These are phyloP conservation scores for Galaxea fascicularis DNA, from an alignment of 92 coral and sea anemone genomes.

Conservation along the genomic window DNA sequence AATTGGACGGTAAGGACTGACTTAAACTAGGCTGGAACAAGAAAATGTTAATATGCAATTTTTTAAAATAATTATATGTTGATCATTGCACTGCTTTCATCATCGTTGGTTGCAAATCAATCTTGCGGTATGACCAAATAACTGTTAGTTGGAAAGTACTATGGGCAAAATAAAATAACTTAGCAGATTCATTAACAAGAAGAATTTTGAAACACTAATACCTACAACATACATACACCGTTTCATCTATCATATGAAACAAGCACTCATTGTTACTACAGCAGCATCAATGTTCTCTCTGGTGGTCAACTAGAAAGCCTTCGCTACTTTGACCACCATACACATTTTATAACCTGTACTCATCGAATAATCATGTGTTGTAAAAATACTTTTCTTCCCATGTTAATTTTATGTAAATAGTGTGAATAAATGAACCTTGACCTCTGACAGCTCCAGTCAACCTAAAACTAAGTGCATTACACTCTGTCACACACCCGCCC, in stretches of 20 bases:
- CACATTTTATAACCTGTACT: too few relatives aligned
- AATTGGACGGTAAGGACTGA: too few relatives aligned
- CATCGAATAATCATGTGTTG: too few relatives aligned
- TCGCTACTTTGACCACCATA: too few relatives aligned
- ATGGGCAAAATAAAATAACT: not conserved
- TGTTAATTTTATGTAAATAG: too few relatives aligned
- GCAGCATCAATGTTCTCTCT: constrained; percentile 31
- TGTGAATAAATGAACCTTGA: too few relatives aligned
- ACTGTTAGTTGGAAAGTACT: constrained; percentile 6
- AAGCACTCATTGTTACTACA: constrained; percentile 29
- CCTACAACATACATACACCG: too few relatives aligned
- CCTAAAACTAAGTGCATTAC: constrained; percentile 29
- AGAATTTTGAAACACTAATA: not conserved
- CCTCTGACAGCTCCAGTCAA: constrained; percentile 23
- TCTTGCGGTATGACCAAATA: constrained; percentile 20
- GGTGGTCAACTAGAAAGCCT: too few relatives aligned
- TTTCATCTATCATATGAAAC: constrained; percentile 23
- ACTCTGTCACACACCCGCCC: constrained; percentile 27
- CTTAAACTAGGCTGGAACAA: constrained; percentile 4
- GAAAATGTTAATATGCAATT: constrained; percentile 9
- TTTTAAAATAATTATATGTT: not conserved
- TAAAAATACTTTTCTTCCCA: too few relatives aligned
- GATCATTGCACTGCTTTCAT: constrained; percentile 1
- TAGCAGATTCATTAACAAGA: constrained; percentile 24
- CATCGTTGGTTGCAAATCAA: constrained; percentile 6